These are phyloP conservation scores for Tetragonula carbonaria DNA, from an alignment of 2,888 invertebrate species.

Conservation along the genomic window DNA sequence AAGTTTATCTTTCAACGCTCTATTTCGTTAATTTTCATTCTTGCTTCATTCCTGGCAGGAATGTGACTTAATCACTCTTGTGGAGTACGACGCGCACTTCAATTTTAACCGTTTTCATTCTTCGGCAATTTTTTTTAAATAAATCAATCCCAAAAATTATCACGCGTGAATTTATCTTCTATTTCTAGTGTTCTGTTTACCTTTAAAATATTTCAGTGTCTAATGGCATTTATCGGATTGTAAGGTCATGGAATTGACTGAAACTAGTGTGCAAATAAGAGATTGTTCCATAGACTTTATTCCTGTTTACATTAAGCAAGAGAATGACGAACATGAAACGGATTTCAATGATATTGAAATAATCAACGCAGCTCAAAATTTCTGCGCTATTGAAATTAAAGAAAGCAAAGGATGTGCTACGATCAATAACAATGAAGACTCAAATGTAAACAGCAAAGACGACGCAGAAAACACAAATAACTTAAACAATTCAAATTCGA, in stretches of 20 bases:
- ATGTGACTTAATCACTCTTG: background rate
- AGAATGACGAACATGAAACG: slow-evolving; percentile 56
- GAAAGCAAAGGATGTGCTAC: slow-evolving; percentile 49
- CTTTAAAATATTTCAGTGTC: slow-evolving; percentile 45
- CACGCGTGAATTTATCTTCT: background rate
- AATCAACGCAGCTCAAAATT: slow-evolving; percentile 68
- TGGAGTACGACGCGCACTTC: no score
- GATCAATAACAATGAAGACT: slow-evolving; percentile 37
- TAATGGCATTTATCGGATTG: slow-evolving; percentile 21
- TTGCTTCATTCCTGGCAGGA: background rate
- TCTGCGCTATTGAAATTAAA: slow-evolving; percentile 69
- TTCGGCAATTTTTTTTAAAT: background rate
- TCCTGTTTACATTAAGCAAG: slow-evolving; percentile 60
- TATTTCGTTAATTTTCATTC: background rate
- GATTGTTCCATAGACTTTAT: slow-evolving; percentile 66
- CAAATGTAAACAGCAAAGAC: slow-evolving; percentile 43
- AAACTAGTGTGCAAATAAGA: slow-evolving; percentile 69
- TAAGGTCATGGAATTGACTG: slow-evolving; percentile 76
- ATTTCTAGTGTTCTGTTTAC: background rate
- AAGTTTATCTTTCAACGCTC: slow-evolving; percentile 35
- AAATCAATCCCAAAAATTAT: background rate
- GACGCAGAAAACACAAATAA: slow-evolving; percentile 30
- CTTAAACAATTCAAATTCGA: slow-evolving; percentile 48
- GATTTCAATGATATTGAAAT: slow-evolving; percentile 68
- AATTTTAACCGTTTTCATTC: background rate